Evolutionary conservation across 2,113 vertebrate genomes (phyloP).

Genomic region (Falcunculus frontatus): DNA sequence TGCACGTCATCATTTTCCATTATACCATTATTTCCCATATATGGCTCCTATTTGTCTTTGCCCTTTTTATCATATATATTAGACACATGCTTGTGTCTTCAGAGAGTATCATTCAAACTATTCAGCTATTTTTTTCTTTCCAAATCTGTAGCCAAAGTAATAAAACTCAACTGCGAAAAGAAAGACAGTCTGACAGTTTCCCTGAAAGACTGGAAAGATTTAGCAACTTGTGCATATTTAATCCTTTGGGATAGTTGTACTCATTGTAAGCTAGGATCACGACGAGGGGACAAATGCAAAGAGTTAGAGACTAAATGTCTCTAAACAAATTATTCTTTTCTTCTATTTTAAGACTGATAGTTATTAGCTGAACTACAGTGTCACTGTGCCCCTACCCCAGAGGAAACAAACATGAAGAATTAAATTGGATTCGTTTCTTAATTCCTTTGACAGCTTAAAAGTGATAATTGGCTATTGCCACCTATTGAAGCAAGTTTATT

Average conservation of each 20-base stretch:
- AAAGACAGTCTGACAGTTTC: not conserved
- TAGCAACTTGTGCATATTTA: not conserved
- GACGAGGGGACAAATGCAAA: not conserved
- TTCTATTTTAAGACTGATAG: not conserved
- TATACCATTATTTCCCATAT: not conserved
- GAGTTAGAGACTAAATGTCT: not conserved
- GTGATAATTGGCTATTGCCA: not conserved
- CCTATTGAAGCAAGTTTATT: not conserved
- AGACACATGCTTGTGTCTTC: not conserved
- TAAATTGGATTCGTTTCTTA: not conserved
- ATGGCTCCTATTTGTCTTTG: not conserved
- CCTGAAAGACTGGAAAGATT: not conserved
- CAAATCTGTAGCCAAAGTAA: not conserved
- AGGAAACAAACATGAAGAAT: conserved; percentile 4
- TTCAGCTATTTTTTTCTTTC: not conserved
- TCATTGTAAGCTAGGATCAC: not conserved
- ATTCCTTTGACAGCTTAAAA: not conserved
- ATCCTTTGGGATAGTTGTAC: not conserved
- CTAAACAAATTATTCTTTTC: not conserved
- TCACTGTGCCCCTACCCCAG: not conserved
- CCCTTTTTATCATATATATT: not conserved
- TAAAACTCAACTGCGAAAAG: not conserved
- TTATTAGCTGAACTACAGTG: not conserved
- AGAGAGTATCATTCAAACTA: not conserved
- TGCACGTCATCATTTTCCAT: not conserved